phyloP scores from a whole-genome alignment of 2,113 vertebrate genomes.

The Irena cyanogastra region DNA sequence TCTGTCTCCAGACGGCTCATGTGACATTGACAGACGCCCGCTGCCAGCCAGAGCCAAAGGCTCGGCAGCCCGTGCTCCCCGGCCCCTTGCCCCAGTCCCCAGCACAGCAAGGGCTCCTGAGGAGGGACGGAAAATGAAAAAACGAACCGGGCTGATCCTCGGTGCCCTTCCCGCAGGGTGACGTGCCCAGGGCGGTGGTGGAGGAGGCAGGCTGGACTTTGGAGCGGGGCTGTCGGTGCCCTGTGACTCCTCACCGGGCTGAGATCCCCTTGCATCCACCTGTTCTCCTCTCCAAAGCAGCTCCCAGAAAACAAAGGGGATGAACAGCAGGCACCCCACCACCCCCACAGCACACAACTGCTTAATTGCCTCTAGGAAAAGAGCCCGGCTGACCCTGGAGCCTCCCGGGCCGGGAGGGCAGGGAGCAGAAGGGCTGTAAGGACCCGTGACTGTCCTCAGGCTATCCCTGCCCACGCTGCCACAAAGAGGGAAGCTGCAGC shows the following conservation, averaged over 20 bases:
- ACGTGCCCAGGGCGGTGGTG: accelerated
- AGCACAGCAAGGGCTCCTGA: background rate
- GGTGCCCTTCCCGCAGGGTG: background rate
- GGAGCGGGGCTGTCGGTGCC: background rate
- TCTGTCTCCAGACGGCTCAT: constrained; percentile 43
- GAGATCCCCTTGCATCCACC: background rate
- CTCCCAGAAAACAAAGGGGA: background rate
- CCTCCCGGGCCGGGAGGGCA: background rate
- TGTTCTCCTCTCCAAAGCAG: background rate
- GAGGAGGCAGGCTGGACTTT: background rate
- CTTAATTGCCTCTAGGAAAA: background rate
- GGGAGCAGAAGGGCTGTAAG: background rate
- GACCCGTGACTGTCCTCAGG: accelerated
- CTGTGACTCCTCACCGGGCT: background rate
- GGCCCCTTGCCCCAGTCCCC: background rate
- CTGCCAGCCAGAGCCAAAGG: background rate
- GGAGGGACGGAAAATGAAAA: background rate
- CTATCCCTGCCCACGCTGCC: background rate
- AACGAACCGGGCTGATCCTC: background rate
- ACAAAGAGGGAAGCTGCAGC: background rate
- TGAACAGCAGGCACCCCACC: constrained; percentile 1
- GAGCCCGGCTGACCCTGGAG: background rate
- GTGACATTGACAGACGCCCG: constrained; percentile 42
- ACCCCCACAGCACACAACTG: background rate
- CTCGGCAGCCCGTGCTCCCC: background rate